Conservation (phyloP, 2,797 vertebrate species). For the Anolis apletophallus region DNA sequence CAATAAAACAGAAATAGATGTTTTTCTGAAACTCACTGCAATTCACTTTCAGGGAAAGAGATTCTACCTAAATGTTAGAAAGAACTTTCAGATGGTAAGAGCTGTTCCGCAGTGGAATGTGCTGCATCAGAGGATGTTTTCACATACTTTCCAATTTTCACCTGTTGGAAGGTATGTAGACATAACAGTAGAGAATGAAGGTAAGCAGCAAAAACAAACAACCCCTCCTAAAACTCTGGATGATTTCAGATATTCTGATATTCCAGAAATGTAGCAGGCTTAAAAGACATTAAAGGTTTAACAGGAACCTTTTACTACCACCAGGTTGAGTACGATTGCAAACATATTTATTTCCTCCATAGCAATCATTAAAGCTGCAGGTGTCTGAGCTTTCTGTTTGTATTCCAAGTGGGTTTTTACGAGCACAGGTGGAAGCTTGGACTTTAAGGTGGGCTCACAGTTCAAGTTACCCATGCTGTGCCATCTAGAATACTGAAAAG, state of each 20-base stretch:
- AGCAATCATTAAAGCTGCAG: constrained; percentile 29
- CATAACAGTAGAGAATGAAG: not conserved
- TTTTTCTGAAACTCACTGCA: no score
- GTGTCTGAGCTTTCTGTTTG: constrained; percentile 44
- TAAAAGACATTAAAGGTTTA: constrained; percentile 42
- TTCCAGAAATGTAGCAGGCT: constrained; percentile 24
- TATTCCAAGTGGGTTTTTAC: constrained; percentile 36
- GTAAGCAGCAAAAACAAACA: not conserved
- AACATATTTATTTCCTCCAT: constrained; percentile 30
- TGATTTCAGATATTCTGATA: not conserved
- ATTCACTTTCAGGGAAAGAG: no score
- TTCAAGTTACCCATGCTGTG: constrained; percentile 38
- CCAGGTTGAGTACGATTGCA: not conserved
- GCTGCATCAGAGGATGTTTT: no score
- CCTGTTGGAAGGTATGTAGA: not conserved
- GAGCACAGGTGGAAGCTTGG: constrained; percentile 44
- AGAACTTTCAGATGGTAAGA: no score
- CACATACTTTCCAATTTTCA: no score
- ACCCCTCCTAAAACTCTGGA: not conserved
- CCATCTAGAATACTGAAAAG: constrained; percentile 14
- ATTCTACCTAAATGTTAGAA: no score
- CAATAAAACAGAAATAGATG: no score
- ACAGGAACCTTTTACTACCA: constrained; percentile 37
- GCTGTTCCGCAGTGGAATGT: no score
- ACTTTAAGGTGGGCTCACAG: constrained; percentile 3